A percentile compares a stretch with the other conserved stretches of the same genome.
Conservation (phyloP, 92 coral and sea anemone species). For the Paramuricea clavata region DNA sequence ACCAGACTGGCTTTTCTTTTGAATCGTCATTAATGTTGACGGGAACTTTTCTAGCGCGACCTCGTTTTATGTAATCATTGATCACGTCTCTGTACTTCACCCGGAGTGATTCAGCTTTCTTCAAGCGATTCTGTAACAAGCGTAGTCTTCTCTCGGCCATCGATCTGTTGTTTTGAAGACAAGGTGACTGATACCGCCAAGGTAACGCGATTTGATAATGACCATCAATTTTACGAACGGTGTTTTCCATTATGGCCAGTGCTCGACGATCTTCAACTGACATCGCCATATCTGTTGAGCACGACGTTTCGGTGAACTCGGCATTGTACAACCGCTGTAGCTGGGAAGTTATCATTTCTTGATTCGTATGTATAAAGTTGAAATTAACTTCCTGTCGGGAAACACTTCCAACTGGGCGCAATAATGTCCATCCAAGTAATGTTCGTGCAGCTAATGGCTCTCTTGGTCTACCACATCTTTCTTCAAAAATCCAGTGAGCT, state of each 20-base stretch:
- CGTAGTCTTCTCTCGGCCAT: slow-evolving; percentile 68
- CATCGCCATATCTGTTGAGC: slow-evolving; percentile 29
- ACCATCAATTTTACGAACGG: slow-evolving; percentile 70
- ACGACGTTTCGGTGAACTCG: slow-evolving; percentile 56
- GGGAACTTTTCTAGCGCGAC: slow-evolving; percentile 69
- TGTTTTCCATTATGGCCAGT: slow-evolving; percentile 65
- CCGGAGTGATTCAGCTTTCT: slow-evolving; percentile 61
- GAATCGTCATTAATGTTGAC: slow-evolving; percentile 49
- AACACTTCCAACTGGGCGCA: slow-evolving; percentile 16
- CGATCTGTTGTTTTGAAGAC: slow-evolving; percentile 71
- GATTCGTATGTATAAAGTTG: slow-evolving; percentile 52
- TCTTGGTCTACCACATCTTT: slow-evolving; percentile 70
- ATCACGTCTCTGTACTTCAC: slow-evolving; percentile 67
- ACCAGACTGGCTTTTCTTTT: slow-evolving; percentile 72
- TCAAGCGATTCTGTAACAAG: slow-evolving; percentile 70
- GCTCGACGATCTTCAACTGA: slow-evolving; percentile 76
- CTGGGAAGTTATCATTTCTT: slow-evolving; percentile 55
- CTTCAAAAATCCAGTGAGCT: slow-evolving; percentile 65
- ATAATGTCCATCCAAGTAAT: slow-evolving; percentile 40
- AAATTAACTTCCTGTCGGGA: slow-evolving; percentile 14
- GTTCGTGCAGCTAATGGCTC: slow-evolving; percentile 67
- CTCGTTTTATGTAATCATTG: slow-evolving; percentile 71
- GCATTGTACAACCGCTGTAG: slow-evolving; percentile 71
- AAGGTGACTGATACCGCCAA: slow-evolving; percentile 60
- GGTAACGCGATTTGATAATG: slow-evolving; percentile 77